Evolutionary conservation across 1,140 invertebrate species (phyloP).

Genomic region (Drosophila willistoni): DNA sequence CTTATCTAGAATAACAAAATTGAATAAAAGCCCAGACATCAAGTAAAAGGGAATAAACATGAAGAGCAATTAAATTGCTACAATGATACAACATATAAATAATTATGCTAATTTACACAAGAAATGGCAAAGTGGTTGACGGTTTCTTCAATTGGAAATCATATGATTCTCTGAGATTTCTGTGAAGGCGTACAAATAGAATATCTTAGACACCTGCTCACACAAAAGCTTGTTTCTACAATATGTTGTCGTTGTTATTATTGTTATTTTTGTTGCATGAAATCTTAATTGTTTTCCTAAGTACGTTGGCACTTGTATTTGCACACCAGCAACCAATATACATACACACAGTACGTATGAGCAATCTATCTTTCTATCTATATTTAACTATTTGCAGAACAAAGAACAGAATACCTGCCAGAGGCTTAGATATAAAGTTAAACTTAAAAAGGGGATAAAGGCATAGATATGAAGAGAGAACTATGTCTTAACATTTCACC

Average conservation of each 20-base stretch:
- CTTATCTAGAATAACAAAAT: constrained; percentile 29
- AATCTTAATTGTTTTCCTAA: constrained; percentile 13
- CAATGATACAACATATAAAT: constrained; percentile 1
- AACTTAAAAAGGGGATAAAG: too few species aligned
- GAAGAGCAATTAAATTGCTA: constrained; percentile 32
- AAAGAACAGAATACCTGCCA: constrained; percentile 19
- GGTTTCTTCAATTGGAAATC: constrained; percentile 42
- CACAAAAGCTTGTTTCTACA: not conserved
- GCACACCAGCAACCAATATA: not conserved
- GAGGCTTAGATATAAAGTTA: not conserved
- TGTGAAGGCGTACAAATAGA: constrained; percentile 34
- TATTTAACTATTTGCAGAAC: constrained; percentile 46
- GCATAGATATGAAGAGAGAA: too few species aligned
- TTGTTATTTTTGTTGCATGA: not conserved
- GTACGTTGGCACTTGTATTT: constrained; percentile 8
- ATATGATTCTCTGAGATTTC: constrained; percentile 35
- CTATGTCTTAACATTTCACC: too few species aligned
- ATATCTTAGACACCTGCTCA: constrained; percentile 57
- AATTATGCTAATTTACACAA: constrained; percentile 54
- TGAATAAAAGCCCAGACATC: constrained; percentile 30
- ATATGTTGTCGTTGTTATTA: not conserved
- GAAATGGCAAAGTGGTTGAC: constrained; percentile 32
- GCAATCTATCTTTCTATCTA: constrained; percentile 47
- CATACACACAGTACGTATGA: constrained; percentile 7
- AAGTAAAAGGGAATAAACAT: constrained; percentile 29